A percentile compares a stretch with the other conserved stretches of the same genome.
Conservation (phyloP, 2,888 invertebrate species). For the Odontothrips loti region DNA sequence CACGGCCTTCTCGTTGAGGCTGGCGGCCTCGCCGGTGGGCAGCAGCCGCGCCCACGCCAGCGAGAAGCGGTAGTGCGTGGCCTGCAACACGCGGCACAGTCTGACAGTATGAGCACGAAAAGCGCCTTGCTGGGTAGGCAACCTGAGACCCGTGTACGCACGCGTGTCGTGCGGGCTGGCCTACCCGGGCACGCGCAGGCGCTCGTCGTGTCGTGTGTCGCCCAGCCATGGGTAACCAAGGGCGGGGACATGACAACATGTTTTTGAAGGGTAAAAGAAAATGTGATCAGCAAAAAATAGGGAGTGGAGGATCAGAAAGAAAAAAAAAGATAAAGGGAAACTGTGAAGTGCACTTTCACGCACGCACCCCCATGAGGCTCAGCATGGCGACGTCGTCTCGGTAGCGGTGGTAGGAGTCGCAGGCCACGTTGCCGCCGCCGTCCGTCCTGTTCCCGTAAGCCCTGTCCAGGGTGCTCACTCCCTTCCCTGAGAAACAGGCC, state of each 20-base stretch:
- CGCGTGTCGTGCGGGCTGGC: too few relatives aligned
- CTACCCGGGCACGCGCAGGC: too few relatives aligned
- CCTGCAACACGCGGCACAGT: neutral
- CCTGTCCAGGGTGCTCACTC: neutral
- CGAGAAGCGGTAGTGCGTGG: constrained; percentile 6
- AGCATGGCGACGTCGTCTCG: neutral
- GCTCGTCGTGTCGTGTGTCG: too few relatives aligned
- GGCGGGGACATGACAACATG: too few relatives aligned
- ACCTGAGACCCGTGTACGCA: neutral
- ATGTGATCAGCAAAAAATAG: too few relatives aligned
- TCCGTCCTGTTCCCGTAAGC: neutral
- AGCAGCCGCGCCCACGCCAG: constrained; percentile 12
- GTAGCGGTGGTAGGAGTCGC: neutral
- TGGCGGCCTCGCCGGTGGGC: neutral
- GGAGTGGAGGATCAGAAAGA: too few relatives aligned
- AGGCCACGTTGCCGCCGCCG: neutral
- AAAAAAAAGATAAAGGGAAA: too few relatives aligned
- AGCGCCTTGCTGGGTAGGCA: neutral
- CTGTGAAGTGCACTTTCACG: too few relatives aligned
- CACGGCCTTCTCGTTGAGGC: neutral
- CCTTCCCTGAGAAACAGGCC: neutral
- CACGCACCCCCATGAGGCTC: neutral
- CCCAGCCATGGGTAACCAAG: too few relatives aligned
- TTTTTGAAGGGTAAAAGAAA: too few relatives aligned
- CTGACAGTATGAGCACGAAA: too few relatives aligned